These are phyloP conservation scores for Rosalia funebris DNA, from an alignment of 2,888 invertebrate species.

Conservation along the genomic window DNA sequence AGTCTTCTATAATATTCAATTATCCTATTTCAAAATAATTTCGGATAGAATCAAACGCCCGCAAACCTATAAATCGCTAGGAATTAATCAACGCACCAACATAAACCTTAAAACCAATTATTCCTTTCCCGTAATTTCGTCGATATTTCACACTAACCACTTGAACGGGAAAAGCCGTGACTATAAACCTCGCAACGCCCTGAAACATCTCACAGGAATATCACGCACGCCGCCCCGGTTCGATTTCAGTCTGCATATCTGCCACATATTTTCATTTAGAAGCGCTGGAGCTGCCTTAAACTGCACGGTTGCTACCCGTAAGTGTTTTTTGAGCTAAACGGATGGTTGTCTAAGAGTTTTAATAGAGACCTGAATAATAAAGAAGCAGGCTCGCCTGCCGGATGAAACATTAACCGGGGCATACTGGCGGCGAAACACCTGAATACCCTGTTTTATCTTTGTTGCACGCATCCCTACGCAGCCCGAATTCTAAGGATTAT, in stretches of 20 bases:
- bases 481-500: slow-evolving; percentile 11
- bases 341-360: slow-evolving; percentile 45
- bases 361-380: slow-evolving; percentile 50
- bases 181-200: too few species aligned
- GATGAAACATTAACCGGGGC: slow-evolving; percentile 31
- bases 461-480: slow-evolving; percentile 9
- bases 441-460: slow-evolving; percentile 24
- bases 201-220: background rate
- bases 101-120: too few species aligned
- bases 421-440: slow-evolving; percentile 25
- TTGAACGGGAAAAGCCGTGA: too few species aligned
- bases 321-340: slow-evolving; percentile 39
- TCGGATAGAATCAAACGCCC: too few species aligned
- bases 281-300: slow-evolving; percentile 22
- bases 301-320: slow-evolving; percentile 26
- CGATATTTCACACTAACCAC: too few species aligned
- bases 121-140: too few species aligned
- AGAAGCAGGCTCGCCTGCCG: slow-evolving; percentile 36
- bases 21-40: too few species aligned
- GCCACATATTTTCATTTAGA: slow-evolving; percentile 34
- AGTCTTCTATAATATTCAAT: too few species aligned
- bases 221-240: background rate
- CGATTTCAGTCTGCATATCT: slow-evolving; percentile 25
- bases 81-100: too few species aligned
- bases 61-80: too few species aligned